A percentile compares a stretch with the other conserved stretches of the same genome.
Conservation (phyloP, 2,797 vertebrate species). For the Sebastes oblongus region DNA sequence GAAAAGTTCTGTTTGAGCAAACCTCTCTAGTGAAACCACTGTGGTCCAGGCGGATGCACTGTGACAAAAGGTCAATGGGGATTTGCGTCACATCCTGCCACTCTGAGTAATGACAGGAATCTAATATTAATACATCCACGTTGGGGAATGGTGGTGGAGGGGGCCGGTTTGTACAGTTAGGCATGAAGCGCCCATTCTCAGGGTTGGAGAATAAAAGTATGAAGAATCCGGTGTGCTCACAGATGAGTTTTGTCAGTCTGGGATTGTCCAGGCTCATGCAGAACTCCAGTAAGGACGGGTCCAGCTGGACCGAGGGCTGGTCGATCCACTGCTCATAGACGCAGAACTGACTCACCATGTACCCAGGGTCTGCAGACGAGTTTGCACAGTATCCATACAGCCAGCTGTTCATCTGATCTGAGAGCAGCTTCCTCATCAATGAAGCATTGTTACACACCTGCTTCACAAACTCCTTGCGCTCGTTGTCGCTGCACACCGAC, state of each 20-base stretch:
- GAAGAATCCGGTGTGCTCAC: conserved; percentile 73
- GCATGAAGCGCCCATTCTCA: conserved; percentile 64
- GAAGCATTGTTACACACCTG: conserved; percentile 71
- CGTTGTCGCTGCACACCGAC: conserved; percentile 79
- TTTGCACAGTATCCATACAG: conserved; percentile 78
- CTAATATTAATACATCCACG: neutral
- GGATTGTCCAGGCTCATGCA: conserved; percentile 75
- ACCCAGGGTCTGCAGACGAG: conserved; percentile 47
- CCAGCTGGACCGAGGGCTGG: conserved; percentile 28
- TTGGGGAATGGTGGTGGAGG: neutral
- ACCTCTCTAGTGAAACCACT: conserved; percentile 67
- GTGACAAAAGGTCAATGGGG: conserved; percentile 51
- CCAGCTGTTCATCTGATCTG: conserved; percentile 75
- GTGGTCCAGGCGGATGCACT: conserved; percentile 75
- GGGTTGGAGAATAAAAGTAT: conserved; percentile 72
- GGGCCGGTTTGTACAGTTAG: conserved; percentile 69
- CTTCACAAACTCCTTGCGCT: conserved; percentile 65
- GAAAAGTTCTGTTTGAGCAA: conserved; percentile 75
- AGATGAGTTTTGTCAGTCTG: conserved; percentile 69
- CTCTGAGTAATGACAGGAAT: conserved; percentile 76
- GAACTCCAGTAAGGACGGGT: conserved; percentile 66
- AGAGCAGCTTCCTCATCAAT: conserved; percentile 69
- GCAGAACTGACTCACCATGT: conserved; percentile 74
- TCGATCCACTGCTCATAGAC: conserved; percentile 74
- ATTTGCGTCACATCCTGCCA: conserved; percentile 69